Evolutionary conservation across 2,888 invertebrate species (phyloP).

Genomic region (Metopia argyrocephala): DNA sequence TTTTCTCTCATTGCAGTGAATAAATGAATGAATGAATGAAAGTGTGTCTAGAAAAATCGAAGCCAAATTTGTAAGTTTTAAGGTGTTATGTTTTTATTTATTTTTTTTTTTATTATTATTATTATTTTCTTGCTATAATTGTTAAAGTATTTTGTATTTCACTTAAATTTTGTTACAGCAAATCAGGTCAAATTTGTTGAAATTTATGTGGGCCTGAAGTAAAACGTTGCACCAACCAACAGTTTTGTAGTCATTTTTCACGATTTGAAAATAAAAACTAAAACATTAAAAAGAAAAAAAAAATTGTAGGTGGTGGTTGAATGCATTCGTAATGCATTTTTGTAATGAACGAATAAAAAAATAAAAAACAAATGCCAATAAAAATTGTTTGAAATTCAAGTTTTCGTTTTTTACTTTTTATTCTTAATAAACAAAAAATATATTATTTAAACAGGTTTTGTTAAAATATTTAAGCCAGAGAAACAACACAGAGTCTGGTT

Average conservation of each 20-base stretch:
- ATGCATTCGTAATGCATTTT: conserved; percentile 21
- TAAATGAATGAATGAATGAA: background rate
- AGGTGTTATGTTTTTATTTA: conserved; percentile 20
- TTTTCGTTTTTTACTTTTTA: too few species aligned
- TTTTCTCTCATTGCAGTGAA: background rate
- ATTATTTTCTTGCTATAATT: background rate
- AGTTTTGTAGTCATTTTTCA: conserved; percentile 33
- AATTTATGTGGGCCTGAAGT: conserved; percentile 34
- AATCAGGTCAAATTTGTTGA: conserved; percentile 51
- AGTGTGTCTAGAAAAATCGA: background rate
- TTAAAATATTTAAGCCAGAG: background rate
- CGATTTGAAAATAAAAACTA: conserved; percentile 7
- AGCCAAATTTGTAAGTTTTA: conserved; percentile 8
- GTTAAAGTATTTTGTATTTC: background rate
- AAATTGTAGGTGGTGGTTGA: conserved; percentile 46
- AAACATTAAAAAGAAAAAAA: background rate
- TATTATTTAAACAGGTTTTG: background rate
- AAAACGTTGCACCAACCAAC: conserved; percentile 14
- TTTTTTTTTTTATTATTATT: background rate
- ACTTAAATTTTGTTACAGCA: background rate
- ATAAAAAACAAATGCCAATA: background rate
- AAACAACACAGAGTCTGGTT: background rate
- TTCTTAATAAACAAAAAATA: background rate
- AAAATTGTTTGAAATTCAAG: too few species aligned
- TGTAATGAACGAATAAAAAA: background rate